These are phyloP conservation scores for Drosophila kohkoa DNA, from an alignment of 1,140 invertebrate species.

Conservation along the genomic window DNA sequence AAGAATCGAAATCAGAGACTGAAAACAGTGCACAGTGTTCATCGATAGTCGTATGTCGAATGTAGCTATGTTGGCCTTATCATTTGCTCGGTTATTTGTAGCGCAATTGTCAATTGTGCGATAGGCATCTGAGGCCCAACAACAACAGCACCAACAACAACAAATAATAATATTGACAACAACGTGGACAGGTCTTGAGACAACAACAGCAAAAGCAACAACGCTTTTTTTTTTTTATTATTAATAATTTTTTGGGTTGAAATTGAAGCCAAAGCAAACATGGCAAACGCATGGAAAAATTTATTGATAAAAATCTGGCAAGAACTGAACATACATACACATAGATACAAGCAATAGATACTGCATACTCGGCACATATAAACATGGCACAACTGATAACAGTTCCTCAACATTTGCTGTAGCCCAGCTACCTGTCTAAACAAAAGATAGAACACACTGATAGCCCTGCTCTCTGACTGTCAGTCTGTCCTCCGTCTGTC, in stretches of 20 bases:
- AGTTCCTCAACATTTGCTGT: slow-evolving; percentile 29
- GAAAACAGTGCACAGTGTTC: slow-evolving; percentile 40
- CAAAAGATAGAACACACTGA: slow-evolving; percentile 25
- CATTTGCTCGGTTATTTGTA: slow-evolving; percentile 58
- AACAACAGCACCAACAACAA: slow-evolving; percentile 22
- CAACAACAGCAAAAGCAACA: slow-evolving; percentile 40
- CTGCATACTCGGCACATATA: slow-evolving; percentile 7
- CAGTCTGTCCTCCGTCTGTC: background rate
- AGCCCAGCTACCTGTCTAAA: slow-evolving; percentile 53
- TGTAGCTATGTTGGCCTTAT: slow-evolving; percentile 71
- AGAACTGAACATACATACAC: slow-evolving; percentile 21
- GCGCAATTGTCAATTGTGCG: slow-evolving; percentile 77
- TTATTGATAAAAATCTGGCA: slow-evolving; percentile 55
- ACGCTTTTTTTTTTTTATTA: slow-evolving; percentile 39
- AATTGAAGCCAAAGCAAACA: slow-evolving; percentile 41
- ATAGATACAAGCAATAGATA: slow-evolving; percentile 30
- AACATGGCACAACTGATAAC: slow-evolving; percentile 30
- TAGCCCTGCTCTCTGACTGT: background rate
- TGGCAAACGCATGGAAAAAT: slow-evolving; percentile 29
- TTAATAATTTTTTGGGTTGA: slow-evolving; percentile 46
- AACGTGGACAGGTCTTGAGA: slow-evolving; percentile 49
- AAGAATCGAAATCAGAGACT: slow-evolving; percentile 48
- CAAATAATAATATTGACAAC: slow-evolving; percentile 35
- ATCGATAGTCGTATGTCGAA: slow-evolving; percentile 36
- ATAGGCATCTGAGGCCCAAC: slow-evolving; percentile 61